Evolutionary conservation across 2,888 invertebrate species (phyloP).

Genomic region (Scaptomyza polygonia): DNA sequence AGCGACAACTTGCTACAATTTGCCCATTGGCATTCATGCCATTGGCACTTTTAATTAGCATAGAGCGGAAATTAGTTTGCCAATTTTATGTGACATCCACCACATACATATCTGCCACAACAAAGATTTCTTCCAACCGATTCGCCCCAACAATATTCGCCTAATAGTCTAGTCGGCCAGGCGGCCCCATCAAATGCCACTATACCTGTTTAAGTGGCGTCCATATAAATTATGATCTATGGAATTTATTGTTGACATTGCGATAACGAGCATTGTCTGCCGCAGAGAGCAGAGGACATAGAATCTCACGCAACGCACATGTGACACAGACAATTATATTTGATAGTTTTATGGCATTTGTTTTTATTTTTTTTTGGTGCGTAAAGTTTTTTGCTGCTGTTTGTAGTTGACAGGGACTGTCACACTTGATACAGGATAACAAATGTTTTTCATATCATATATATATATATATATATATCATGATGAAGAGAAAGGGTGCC

Average conservation of each 20-base stretch:
- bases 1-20: conserved; percentile 50
- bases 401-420: conserved; percentile 4
- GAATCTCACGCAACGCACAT: conserved; percentile 33
- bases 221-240: conserved; percentile 66
- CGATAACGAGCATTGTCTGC: conserved; percentile 63
- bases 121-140: conserved; percentile 12
- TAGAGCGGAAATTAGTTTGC: conserved; percentile 70
- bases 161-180: not conserved
- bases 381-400: conserved; percentile 19
- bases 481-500: not conserved
- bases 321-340: conserved; percentile 63
- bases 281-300: conserved; percentile 13
- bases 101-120: conserved; percentile 31
- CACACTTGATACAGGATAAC: not conserved
- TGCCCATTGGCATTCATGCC: conserved; percentile 62
- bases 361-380: conserved; percentile 31
- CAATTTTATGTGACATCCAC: conserved; percentile 56
- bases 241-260: conserved; percentile 69
- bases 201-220: conserved; percentile 24
- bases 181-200: conserved; percentile 25
- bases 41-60: conserved; percentile 75
- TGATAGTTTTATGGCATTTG: conserved; percentile 63
- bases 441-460: not conserved
- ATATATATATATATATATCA: not conserved
- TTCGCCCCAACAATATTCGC: conserved; percentile 7